Conservation (phyloP, 2,888 invertebrate species). For the Scelioninae gen. 1 region DNA sequence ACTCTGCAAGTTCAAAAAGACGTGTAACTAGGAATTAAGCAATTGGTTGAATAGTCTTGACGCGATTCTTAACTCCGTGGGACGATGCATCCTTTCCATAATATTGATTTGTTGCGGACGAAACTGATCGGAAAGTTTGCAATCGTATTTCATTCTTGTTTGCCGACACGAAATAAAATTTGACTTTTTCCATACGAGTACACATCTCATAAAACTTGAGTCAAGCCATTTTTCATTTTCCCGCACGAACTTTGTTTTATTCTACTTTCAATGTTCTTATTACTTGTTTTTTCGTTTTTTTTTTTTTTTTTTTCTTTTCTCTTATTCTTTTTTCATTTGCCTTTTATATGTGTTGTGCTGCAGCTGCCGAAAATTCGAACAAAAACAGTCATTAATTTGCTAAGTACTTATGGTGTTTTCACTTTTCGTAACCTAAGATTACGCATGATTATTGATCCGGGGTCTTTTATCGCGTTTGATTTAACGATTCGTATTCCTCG, state of each 20-base stretch:
- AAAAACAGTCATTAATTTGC: conserved; percentile 34
- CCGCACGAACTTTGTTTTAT: conserved; percentile 52
- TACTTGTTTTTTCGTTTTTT: conserved; percentile 27
- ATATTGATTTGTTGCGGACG: conserved; percentile 45
- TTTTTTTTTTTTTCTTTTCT: conserved; percentile 15
- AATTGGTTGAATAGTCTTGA: conserved; percentile 27
- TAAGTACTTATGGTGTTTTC: conserved; percentile 40
- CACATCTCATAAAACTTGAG: conserved; percentile 68
- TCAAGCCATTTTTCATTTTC: conserved; percentile 64
- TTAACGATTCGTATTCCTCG: conserved; percentile 74
- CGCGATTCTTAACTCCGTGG: background rate
- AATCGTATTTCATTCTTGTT: conserved; percentile 63
- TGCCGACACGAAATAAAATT: conserved; percentile 59
- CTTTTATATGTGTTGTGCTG: background rate
- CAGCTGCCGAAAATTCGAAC: conserved; percentile 28
- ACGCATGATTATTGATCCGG: conserved; percentile 55
- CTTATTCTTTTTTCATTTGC: conserved; percentile 5
- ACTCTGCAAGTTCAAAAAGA: conserved; percentile 40
- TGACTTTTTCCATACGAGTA: conserved; percentile 56
- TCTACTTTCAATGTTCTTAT: conserved; percentile 52
- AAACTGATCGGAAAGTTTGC: conserved; percentile 54
- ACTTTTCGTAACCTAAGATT: conserved; percentile 58
- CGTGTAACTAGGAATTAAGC: conserved; percentile 18
- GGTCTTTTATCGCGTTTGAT: conserved; percentile 73
- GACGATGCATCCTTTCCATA: conserved; percentile 10